Evolutionary conservation across 2,888 invertebrate species (phyloP).

Genomic region (Drosophila crucigera): DNA sequence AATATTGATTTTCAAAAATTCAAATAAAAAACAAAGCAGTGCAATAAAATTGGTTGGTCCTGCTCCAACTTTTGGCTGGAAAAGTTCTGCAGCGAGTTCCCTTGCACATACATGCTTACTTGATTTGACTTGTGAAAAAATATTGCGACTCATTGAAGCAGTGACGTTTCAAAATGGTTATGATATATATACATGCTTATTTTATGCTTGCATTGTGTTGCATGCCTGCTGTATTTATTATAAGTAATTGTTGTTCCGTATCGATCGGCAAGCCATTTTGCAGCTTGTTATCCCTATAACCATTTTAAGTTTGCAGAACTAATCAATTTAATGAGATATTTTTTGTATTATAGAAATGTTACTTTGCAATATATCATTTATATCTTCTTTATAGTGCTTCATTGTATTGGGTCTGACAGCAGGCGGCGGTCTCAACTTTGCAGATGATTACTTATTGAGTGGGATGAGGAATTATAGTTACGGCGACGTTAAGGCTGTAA

Average conservation of each 20-base stretch:
- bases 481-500: accelerated
- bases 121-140: background rate
- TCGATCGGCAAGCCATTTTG: background rate
- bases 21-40: background rate
- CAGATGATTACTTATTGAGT: conserved; percentile 10
- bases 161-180: background rate
- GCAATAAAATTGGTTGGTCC: background rate
- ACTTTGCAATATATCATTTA: background rate
- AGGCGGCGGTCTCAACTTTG: conserved; percentile 42
- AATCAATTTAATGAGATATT: background rate
- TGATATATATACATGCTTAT: background rate
- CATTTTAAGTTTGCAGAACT: background rate
- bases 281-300: background rate
- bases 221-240: background rate
- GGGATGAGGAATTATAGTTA: background rate
- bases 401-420: conserved; percentile 45
- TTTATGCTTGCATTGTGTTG: background rate
- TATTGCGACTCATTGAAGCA: background rate
- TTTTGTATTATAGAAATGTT: background rate
- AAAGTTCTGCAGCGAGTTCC: background rate
- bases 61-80: background rate
- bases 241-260: background rate
- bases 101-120: background rate
- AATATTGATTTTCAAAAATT: background rate
- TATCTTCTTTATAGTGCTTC: conserved; percentile 13